These are phyloP conservation scores for Rattus rattus DNA, from an alignment of 2,113 vertebrate genomes.

Conservation along the genomic window DNA sequence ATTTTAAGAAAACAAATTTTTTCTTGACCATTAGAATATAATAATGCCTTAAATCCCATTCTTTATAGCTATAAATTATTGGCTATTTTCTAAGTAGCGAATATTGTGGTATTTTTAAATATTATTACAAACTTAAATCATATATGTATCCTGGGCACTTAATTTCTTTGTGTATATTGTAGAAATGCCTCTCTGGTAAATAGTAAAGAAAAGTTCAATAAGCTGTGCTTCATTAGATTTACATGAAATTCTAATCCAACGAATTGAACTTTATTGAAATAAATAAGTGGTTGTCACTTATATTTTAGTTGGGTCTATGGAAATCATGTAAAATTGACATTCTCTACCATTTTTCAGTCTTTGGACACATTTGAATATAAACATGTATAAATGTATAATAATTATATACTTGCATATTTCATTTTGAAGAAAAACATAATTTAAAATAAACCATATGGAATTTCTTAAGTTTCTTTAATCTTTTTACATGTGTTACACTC, in stretches of 20 bases:
- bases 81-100: background rate
- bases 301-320: background rate
- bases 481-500: background rate
- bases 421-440: background rate
- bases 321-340: background rate
- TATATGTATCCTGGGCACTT: background rate
- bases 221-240: background rate
- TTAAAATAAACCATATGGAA: background rate
- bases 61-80: background rate
- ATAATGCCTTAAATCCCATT: constrained; percentile 5
- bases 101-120: background rate
- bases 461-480: background rate
- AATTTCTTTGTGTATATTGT: background rate
- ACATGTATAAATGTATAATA: background rate
- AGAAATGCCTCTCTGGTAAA: background rate
- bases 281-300: background rate
- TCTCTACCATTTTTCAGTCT: background rate
- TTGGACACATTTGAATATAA: background rate
- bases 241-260: background rate
- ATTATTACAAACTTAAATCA: constrained; percentile 24
- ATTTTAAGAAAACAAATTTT: background rate
- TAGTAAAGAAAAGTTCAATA: background rate
- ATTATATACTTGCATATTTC: background rate
- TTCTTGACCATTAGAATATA: background rate
- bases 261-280: background rate